These are phyloP conservation scores for Amia ocellicauda DNA, from an alignment of 2,113 vertebrate genomes.

Conservation along the genomic window DNA sequence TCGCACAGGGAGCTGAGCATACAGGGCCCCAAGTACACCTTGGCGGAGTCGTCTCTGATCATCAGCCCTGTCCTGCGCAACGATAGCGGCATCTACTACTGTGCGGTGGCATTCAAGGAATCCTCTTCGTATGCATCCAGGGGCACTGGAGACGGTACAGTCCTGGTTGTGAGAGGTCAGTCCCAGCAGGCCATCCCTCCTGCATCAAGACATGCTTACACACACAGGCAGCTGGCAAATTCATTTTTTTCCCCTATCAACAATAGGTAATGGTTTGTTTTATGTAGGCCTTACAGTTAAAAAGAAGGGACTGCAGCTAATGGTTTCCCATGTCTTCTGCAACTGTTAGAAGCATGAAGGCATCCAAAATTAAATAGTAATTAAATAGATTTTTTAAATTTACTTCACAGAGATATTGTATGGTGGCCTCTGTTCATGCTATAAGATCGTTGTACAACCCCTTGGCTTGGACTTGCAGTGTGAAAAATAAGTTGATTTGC, in stretches of 20 bases:
- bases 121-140: background rate
- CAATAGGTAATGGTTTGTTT: background rate
- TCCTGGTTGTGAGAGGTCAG: conserved; percentile 50
- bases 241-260: background rate
- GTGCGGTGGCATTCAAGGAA: conserved; percentile 18
- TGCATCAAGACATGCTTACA: no score
- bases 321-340: background rate
- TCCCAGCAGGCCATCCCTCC: no score
- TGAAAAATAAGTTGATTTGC: no score
- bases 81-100: conserved; percentile 59
- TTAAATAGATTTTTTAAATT: no score
- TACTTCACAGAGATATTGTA: no score
- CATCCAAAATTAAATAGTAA: no score
- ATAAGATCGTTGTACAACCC: no score
- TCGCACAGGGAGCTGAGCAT: background rate
- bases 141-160: conserved; percentile 37
- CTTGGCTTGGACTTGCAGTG: no score
- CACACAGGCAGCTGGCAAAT: background rate
- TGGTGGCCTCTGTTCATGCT: no score
- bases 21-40: conserved; percentile 19
- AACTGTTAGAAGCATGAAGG: background rate
- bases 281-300: background rate
- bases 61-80: conserved; percentile 28
- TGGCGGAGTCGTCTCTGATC: background rate
- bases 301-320: background rate